phyloP scores from a whole-genome alignment of 2,888 invertebrate species.

The Papilio elwesi region DNA sequence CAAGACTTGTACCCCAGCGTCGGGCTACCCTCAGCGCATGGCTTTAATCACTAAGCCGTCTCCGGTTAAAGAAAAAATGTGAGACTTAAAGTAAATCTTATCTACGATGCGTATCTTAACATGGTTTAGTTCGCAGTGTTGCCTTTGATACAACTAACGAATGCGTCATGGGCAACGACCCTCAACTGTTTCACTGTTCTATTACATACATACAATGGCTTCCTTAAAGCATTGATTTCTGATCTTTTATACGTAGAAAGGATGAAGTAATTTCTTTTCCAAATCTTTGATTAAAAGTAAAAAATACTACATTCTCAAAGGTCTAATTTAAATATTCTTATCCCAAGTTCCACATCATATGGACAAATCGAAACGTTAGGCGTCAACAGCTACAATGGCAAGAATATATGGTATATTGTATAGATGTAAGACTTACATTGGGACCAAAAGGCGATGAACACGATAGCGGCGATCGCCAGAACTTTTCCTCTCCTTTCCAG shows the following conservation, averaged over 20 bases:
- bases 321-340: too few relatives aligned
- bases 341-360: too few relatives aligned
- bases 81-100: conserved; percentile 17
- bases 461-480: conserved; percentile 57
- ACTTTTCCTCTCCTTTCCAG: conserved; percentile 69
- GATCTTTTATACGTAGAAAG: too few relatives aligned
- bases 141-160: conserved; percentile 5
- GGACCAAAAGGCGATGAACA: conserved; percentile 69
- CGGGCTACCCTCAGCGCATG: too few relatives aligned
- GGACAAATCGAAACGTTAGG: too few relatives aligned
- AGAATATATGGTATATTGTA: too few relatives aligned
- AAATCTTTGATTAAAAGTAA: too few relatives aligned
- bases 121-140: conserved; percentile 29
- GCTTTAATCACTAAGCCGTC: neutral
- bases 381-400: too few relatives aligned
- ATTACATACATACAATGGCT: neutral
- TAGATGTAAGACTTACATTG: conserved; percentile 66
- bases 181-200: neutral
- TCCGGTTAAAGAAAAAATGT: conserved; percentile 1
- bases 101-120: conserved; percentile 22
- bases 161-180: neutral
- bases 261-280: too few relatives aligned
- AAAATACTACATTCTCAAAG: too few relatives aligned
- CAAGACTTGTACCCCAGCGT: too few relatives aligned
- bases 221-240: too few relatives aligned